phyloP scores from a whole-genome alignment of 2,797 vertebrate genomes.

The Epinephelus coioides region DNA sequence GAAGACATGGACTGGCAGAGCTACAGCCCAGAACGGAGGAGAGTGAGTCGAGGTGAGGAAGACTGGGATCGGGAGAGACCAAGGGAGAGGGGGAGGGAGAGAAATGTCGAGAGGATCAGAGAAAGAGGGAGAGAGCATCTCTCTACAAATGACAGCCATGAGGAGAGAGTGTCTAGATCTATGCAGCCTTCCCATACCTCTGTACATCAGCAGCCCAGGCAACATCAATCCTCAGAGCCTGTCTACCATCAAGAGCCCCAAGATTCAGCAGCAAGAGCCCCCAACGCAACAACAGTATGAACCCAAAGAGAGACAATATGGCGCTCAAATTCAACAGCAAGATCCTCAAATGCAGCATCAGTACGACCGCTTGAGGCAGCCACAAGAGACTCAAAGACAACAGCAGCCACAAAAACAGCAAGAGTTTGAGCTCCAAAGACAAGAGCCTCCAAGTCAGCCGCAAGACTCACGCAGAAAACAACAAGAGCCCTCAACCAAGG shows the following conservation, averaged over 20 bases:
- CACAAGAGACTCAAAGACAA: slow-evolving; percentile 48
- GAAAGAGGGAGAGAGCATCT: slow-evolving; percentile 62
- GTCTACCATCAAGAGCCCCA: slow-evolving; percentile 49
- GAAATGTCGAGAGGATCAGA: slow-evolving; percentile 68
- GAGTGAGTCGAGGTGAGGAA: slow-evolving; percentile 63
- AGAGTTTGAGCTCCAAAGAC: slow-evolving; percentile 44
- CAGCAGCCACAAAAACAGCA: slow-evolving; percentile 42
- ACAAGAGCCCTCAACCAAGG: slow-evolving; percentile 22
- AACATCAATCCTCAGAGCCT: slow-evolving; percentile 46
- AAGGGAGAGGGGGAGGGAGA: slow-evolving; percentile 74
- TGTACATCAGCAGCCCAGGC: slow-evolving; percentile 49
- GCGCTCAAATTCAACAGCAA: slow-evolving; percentile 55
- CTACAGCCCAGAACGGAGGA: slow-evolving; percentile 63
- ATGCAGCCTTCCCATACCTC: slow-evolving; percentile 56
- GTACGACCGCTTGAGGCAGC: slow-evolving; percentile 21
- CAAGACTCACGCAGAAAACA: slow-evolving; percentile 44
- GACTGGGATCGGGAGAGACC: slow-evolving; percentile 63
- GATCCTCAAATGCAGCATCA: slow-evolving; percentile 48
- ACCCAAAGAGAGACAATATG: slow-evolving; percentile 34
- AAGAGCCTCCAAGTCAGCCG: slow-evolving; percentile 37
- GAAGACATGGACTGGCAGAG: slow-evolving; percentile 75
- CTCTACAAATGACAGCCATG: slow-evolving; percentile 53
- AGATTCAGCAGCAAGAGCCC: slow-evolving; percentile 34
- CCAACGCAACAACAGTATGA: slow-evolving; percentile 46
- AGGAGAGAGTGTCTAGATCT: slow-evolving; percentile 58